A percentile compares a stretch with the other conserved stretches of the same genome.
Conservation (phyloP, 1,140 invertebrate genomes). For the Apis laboriosa region DNA sequence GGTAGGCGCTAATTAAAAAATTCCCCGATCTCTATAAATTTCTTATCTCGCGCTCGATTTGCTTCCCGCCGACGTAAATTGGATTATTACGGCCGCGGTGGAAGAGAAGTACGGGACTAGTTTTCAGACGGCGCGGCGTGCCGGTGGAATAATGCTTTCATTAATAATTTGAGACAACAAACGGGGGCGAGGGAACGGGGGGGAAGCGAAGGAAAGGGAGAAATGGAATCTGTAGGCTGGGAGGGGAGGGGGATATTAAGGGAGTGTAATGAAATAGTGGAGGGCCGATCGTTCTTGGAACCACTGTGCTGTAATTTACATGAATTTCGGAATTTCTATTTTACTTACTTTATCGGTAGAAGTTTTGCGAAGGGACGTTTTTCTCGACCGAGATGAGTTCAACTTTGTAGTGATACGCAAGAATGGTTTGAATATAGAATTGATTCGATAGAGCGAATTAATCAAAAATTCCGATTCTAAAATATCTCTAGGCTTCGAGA, state of each 20-base stretch:
- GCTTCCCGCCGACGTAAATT: conserved; percentile 15
- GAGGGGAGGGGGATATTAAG: background rate
- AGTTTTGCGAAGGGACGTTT: no score
- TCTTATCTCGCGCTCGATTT: conserved; percentile 29
- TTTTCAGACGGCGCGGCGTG: background rate
- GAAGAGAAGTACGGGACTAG: background rate
- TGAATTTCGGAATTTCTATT: background rate
- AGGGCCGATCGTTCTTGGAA: background rate
- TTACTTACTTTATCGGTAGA: background rate
- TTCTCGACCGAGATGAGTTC: background rate
- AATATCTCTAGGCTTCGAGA: no score
- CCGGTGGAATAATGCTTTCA: conserved; percentile 33
- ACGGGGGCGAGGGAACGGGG: background rate
- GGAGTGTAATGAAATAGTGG: conserved; percentile 13
- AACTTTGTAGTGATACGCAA: no score
- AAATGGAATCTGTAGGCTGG: conserved; percentile 2
- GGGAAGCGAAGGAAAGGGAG: background rate
- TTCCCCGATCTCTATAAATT: conserved; percentile 33
- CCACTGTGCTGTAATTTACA: background rate
- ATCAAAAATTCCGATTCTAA: no score
- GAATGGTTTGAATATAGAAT: no score
- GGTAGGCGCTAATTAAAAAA: conserved; percentile 36
- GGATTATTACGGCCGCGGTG: conserved; percentile 28
- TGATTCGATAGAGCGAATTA: no score
- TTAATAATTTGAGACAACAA: conserved; percentile 42